Conservation (phyloP, 2,797 vertebrate species). For the Enteromius treurensis region DNA sequence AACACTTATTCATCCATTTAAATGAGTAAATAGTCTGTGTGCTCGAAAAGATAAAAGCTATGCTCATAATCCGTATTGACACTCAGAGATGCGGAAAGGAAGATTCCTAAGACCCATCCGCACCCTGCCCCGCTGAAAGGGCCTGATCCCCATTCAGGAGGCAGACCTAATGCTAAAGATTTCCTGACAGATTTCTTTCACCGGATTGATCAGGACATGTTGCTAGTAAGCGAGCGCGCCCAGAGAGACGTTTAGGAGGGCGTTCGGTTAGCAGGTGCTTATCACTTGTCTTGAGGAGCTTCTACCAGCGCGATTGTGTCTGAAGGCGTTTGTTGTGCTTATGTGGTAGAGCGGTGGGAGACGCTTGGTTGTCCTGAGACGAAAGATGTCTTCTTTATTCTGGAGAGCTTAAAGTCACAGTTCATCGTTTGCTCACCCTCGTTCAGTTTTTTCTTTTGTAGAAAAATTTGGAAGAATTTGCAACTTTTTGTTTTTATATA, state of each 20-base stretch:
- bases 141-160: slow-evolving; percentile 76
- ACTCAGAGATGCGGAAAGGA: slow-evolving; percentile 78
- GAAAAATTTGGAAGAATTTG: not conserved
- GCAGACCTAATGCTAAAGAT: slow-evolving; percentile 82
- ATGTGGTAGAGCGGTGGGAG: slow-evolving; percentile 72
- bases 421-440: not conserved
- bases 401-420: slow-evolving; percentile 13
- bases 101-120: slow-evolving; percentile 77
- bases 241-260: slow-evolving; percentile 38
- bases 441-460: not conserved
- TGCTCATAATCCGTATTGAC: slow-evolving; percentile 86
- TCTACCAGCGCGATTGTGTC: slow-evolving; percentile 63
- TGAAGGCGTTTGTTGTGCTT: slow-evolving; percentile 65
- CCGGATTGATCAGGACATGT: slow-evolving; percentile 80
- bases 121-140: slow-evolving; percentile 74
- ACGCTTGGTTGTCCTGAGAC: slow-evolving; percentile 55
- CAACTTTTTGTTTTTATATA: not conserved
- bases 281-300: slow-evolving; percentile 71
- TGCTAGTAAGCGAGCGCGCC: slow-evolving; percentile 64
- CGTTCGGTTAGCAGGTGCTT: slow-evolving; percentile 62
- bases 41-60: slow-evolving; percentile 84
- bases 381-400: slow-evolving; percentile 30
- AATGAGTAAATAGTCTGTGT: slow-evolving; percentile 82
- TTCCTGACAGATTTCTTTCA: slow-evolving; percentile 84
- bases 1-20: slow-evolving; percentile 80